Percentiles rank a stretch among this genome's conserved stretches.
Evolutionary conservation across 2,113 vertebrate genomes (phyloP).

Genomic region (Pogonocichla stellata): DNA sequence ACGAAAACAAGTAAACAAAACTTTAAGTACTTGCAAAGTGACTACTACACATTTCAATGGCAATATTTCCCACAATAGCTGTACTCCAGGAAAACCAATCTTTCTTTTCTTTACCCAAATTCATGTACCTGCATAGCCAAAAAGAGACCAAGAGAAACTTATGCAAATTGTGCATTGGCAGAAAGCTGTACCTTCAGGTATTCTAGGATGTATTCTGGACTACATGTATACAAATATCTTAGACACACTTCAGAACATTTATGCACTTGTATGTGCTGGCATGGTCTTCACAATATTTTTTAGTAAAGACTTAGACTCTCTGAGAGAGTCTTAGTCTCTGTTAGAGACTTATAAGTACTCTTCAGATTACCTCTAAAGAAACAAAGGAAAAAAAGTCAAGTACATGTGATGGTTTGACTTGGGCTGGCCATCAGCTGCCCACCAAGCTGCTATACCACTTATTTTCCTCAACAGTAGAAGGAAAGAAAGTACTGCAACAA

Average conservation of each 20-base stretch:
- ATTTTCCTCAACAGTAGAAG: background rate
- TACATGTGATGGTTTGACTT: background rate
- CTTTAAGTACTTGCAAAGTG: background rate
- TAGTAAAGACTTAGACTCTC: background rate
- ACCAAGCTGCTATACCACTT: too few species aligned
- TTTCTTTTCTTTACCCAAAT: background rate
- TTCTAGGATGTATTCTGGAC: background rate
- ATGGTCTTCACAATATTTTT: background rate
- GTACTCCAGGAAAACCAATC: background rate
- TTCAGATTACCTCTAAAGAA: background rate
- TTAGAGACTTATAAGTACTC: background rate
- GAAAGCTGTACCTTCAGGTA: background rate
- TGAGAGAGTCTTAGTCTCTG: background rate
- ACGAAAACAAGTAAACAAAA: background rate
- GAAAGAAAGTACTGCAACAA: background rate
- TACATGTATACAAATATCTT: background rate
- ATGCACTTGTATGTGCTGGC: background rate
- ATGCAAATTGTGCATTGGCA: accelerated
- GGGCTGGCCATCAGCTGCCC: background rate
- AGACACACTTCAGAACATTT: background rate
- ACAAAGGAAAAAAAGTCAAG: background rate
- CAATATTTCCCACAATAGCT: background rate
- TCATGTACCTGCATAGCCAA: background rate
- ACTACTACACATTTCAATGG: background rate
- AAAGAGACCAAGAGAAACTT: background rate